Evolutionary conservation across 2,113 vertebrate genomes (phyloP), one percentile per base, ranked within the genome.

Genomic region (Hippolais icterina): DNA sequence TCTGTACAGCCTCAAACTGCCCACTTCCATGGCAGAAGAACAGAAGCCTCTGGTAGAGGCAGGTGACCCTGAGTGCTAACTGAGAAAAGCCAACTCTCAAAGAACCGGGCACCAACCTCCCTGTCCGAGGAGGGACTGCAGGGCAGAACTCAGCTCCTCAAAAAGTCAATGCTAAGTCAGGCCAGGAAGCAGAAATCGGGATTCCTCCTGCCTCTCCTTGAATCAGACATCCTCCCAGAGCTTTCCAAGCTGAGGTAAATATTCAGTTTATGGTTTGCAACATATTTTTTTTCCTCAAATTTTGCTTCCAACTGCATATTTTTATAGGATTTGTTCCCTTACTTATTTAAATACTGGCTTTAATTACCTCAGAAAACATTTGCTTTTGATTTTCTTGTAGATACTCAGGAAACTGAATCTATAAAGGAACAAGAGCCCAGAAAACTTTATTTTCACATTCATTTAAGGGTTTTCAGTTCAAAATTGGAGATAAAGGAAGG

Each of bases 381-480:
- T 86, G 13, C 27, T 37, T 86, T 74, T 78, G 28, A 87, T 87
- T 95, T 89, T 64, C 52, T 44, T 75, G 27, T 49, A 76, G 19
- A 28, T 65, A 41, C 57, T 72, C 53, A 68, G 33, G 69, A 86
- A 83, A 59, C 15, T 8, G 24, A 75, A 24, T 7, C 8, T 59
- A 17, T 52, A 88, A 70, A 57, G 5, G 14, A 22, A 44, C 17
- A 29, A 78, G 77, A 53, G 7, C 15, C 5, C 6, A 65, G 17
- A 81, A 80, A 85, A 57, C 14, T 37, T 54, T 60, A 21, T 50
- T 94, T 93, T 90, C 59, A 14, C 37, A 56, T 81, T 65, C 4
- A 69, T 92, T 90, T 78, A 57, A 71, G 52, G 1, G 19, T 42
- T 82, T 71, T 76, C 27, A 8, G 5, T 53, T 68, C 8, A 89